Conservation (phyloP, 2,797 vertebrate species). For the Danio tinwini region DNA sequence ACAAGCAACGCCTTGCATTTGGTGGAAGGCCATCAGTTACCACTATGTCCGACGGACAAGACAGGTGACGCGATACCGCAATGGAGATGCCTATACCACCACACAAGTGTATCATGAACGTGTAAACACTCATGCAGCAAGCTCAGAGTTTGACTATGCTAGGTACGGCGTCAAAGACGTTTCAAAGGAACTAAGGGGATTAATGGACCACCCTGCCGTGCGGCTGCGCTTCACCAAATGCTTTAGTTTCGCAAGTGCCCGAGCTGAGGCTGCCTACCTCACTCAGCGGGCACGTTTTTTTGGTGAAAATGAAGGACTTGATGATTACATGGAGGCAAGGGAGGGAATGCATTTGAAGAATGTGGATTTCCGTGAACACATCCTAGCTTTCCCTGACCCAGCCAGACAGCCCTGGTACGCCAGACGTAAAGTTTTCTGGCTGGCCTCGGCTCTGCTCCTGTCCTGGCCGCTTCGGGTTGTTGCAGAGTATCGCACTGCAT, state of each 20-base stretch:
- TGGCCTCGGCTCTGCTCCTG: slow-evolving; percentile 83
- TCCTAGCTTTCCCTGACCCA: slow-evolving; percentile 88
- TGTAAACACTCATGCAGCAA: slow-evolving; percentile 82
- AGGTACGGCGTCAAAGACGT: slow-evolving; percentile 83
- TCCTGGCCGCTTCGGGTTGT: slow-evolving; percentile 89
- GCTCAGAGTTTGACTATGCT: slow-evolving; percentile 84
- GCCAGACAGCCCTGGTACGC: slow-evolving; percentile 87
- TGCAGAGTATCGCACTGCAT: slow-evolving; percentile 86
- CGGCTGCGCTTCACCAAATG: slow-evolving; percentile 83
- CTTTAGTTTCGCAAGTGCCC: slow-evolving; percentile 80
- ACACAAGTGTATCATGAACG: slow-evolving; percentile 86
- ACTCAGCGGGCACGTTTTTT: slow-evolving; percentile 90
- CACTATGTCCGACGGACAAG: slow-evolving; percentile 87
- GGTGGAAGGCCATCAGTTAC: slow-evolving; percentile 86
- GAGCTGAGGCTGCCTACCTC: slow-evolving; percentile 88
- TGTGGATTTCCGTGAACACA: slow-evolving; percentile 90
- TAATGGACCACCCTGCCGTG: slow-evolving; percentile 77
- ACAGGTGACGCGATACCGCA: slow-evolving; percentile 90
- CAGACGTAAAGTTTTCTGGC: slow-evolving; percentile 86
- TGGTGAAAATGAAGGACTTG: slow-evolving; percentile 89
- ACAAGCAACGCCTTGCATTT: slow-evolving; percentile 85
- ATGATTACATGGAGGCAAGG: slow-evolving; percentile 92
- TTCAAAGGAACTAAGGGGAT: slow-evolving; percentile 80
- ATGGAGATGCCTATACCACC: slow-evolving; percentile 90
- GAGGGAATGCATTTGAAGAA: slow-evolving; percentile 94